Evolutionary conservation across 1,140 invertebrate genomes (phyloP), one percentile per base, ranked within the genome.

Genomic region (Achatina immaculata): DNA sequence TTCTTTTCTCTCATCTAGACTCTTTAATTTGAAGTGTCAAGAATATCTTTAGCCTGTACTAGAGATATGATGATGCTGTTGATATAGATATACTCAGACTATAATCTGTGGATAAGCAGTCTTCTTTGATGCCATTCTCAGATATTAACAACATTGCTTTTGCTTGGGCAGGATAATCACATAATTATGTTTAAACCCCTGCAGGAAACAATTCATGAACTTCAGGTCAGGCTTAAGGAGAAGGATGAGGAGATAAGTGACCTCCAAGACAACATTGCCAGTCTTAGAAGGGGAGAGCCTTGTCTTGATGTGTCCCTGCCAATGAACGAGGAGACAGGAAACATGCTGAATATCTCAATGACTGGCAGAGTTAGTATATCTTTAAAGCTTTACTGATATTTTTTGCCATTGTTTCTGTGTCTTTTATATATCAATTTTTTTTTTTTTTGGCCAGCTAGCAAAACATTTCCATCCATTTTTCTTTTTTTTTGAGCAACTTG

Each of bases 221-320:
- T 88, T 43, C 69, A 81, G 55, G 75, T 72, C 9, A 82, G 85
- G 48, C 34, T 89, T 36, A 82, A 86, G 73, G 81, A 83, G 74
- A 88, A 86, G 82, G 84, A 86, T 42, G 81, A 83, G 40, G 78
- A 87, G 58, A 81, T 88, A 0, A 76, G 80, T 31, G 84, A 86
- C 6, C 83, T 88, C n/a, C 82, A 85, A 43, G 80, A 83, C 31
- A 80, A 71, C 24, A 78, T 87, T 28, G 76, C 79, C 51, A 82
- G 81, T 65, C 40, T 82, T n/a, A 62, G 81, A 21, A 76, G 81
- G 28, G 84, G 80, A 36, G 82, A 85, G 69, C n/a, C 75, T 38
- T 84, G 75, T 55, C 74, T 83, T n/a, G 84, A 85, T 36, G 79
- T 86, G 43, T 87, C 86, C 14, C 82, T 83, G 38, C 79, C 86